Evolutionary conservation across 1,140 invertebrate genomes (phyloP).

Genomic region (Aphis craccivora): DNA sequence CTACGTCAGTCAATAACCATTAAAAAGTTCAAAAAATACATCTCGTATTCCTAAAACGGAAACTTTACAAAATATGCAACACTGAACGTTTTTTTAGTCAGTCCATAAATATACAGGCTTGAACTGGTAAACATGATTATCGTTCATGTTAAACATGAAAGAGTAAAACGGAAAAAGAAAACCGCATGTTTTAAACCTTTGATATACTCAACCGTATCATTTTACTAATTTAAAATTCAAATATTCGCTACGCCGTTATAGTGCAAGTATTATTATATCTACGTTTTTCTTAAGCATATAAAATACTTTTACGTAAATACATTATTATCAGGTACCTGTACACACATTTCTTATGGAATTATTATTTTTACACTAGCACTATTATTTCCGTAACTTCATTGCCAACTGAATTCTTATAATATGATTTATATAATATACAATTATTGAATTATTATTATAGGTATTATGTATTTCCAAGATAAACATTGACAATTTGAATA

Average conservation of each 20-base stretch:
- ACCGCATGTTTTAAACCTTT: not conserved
- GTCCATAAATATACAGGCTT: not conserved
- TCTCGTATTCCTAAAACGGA: not conserved
- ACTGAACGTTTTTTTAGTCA: not conserved
- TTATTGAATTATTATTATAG: not conserved
- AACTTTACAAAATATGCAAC: not conserved
- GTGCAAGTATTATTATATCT: not conserved
- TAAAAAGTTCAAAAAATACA: slow-evolving; percentile 27
- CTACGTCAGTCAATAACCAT: slow-evolving; percentile 7
- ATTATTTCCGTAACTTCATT: not conserved
- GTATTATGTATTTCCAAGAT: not conserved
- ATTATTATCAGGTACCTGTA: not conserved
- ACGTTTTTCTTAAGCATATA: not conserved
- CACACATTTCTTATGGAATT: not conserved
- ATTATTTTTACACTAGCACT: not conserved
- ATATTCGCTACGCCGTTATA: slow-evolving; percentile 5
- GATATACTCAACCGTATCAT: not conserved
- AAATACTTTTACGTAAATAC: not conserved
- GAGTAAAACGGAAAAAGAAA: slow-evolving; percentile 26
- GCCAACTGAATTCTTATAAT: not conserved
- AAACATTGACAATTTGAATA: not conserved
- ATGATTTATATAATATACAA: not conserved
- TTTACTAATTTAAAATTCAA: slow-evolving; percentile 41
- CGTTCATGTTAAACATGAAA: slow-evolving; percentile 31
- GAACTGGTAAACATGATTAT: slow-evolving; percentile 41